Base-by-base conservation (phyloP, 2,797 vertebrate genomes). In the Mus caroli region DNA sequence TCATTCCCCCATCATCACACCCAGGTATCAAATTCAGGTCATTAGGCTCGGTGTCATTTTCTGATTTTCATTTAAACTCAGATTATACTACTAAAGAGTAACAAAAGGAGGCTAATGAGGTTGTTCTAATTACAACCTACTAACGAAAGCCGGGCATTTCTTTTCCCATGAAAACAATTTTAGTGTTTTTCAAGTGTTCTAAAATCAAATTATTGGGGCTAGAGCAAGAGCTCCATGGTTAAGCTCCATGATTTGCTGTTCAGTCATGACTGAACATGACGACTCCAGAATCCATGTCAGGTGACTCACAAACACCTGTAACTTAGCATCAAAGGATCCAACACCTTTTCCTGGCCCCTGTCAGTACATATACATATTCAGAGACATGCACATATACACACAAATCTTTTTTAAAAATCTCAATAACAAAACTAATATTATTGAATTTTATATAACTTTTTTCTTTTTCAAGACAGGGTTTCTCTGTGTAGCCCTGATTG, bases 1-100 rank as follows among this genome's bases (percentile, higher is more conserved):
- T 78, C 17, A 56, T 83, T 43, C 17, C 58, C 24, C 31, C 58
- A 62, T 40, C 43, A 28, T 14, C 6, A 34, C 13, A 31, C 8
- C n/a, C 7, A 37, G 43, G 64, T 10, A 69, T 69, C 40, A 12
- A 46, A 31, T 46, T 85, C 40, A 50, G 43, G 9, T 50, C 46
- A 69, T 86, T 34, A n/a, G 43, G 19, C 31, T 69, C 17, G 28
- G 37, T 31, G 82, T 64, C 9, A 34, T 88, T 91, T 31, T 88
- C 71, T 83, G 71, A 83, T 95, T 56, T 15, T 52, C 82, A 69
- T 26, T 86, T 93, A 92, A 94, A 93, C 6, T 95, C n/a, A 28
- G 24, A 34, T 75, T 24, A 58, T 0, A 92, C 13, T 94, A 76
- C n/a, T 77, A 50, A 87, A 90, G 37, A 88, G n/a, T 75, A 94